Base-by-base conservation (phyloP, 2,888 invertebrate genomes). In the Macaria notata region DNA sequence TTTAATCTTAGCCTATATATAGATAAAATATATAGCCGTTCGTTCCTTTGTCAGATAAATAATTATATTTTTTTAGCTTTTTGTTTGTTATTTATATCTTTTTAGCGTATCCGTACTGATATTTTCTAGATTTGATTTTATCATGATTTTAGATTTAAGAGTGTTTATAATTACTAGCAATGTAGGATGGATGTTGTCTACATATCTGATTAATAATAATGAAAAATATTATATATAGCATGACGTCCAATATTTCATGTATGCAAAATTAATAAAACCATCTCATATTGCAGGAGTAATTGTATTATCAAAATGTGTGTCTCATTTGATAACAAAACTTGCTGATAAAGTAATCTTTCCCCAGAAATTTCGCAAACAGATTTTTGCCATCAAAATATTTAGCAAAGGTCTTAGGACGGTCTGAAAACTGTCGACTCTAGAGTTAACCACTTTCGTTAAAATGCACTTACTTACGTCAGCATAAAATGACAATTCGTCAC, bases 141-240 rank as follows among this genome's bases (percentile, higher is more conserved):
- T 61, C 46, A 63, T 59, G 55, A 56, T 61, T 53, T 61, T 70
- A 68, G 55, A 42, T 55, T 31, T 73, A 74, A 74, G 73, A 63
- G 76, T 78, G 76, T 73, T 75, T 72, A 72, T 73, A 69, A 69
- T 61, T 58, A 60, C 49, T 60, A 66, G 65, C 62, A 66, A 70
- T 68, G 60, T 74, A 73, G 70, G 66, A 63, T 78, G 73, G 73
- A 41, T 61, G 68, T 71, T 72, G 64, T 70, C 62, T 53, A 73
- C 75, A 75, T 75, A 76, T 76, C 73, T 70, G 56, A 62, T 61
- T 64, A 64, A 62, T 62, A 66, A 63, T 66, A 42, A 61, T 43
- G 39, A n/a, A 9, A 33, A 33, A 42, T 19, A 43, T 3, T 46
- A 63, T 66, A 64, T 64, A 61, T 68, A 57, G 59, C 51, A 62